phyloP scores from a whole-genome alignment of 2,113 vertebrate species.

The Melospiza georgiana region DNA sequence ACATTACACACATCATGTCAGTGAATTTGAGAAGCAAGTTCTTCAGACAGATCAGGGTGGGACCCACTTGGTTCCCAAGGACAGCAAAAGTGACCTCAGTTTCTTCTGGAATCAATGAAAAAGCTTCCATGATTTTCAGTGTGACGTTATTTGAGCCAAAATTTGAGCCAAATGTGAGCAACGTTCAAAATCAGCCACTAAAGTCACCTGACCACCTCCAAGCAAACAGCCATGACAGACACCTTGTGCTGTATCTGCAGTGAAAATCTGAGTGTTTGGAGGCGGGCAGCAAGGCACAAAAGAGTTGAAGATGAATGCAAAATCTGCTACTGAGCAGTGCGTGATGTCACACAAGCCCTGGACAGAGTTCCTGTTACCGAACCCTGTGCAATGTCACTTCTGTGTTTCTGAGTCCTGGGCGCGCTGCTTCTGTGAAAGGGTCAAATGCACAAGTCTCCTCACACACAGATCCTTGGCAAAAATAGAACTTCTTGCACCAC shows the following conservation, averaged over 20 bases:
- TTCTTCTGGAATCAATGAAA: neutral
- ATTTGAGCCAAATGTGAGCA: neutral
- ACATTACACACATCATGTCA: fast-evolving
- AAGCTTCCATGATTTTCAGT: neutral
- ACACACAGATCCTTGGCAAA: neutral
- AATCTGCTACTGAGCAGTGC: neutral
- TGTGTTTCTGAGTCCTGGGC: neutral
- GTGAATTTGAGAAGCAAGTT: neutral
- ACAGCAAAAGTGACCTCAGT: neutral
- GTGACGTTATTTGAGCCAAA: neutral
- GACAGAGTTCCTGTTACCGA: neutral
- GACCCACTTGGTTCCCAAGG: neutral
- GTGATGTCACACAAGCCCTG: neutral
- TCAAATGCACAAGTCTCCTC: neutral
- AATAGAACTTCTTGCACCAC: neutral
- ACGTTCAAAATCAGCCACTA: neutral
- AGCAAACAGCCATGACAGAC: neutral
- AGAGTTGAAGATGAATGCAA: neutral
- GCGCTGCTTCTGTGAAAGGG: neutral
- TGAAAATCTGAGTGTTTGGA: neutral
- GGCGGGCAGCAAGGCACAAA: neutral
- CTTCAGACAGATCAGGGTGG: neutral
- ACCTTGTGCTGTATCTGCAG: fast-evolving
- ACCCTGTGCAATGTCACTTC: neutral
- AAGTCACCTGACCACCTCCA: neutral